Evolutionary conservation across 1,140 invertebrate species (phyloP).

Genomic region (Aradophagus sp.): DNA sequence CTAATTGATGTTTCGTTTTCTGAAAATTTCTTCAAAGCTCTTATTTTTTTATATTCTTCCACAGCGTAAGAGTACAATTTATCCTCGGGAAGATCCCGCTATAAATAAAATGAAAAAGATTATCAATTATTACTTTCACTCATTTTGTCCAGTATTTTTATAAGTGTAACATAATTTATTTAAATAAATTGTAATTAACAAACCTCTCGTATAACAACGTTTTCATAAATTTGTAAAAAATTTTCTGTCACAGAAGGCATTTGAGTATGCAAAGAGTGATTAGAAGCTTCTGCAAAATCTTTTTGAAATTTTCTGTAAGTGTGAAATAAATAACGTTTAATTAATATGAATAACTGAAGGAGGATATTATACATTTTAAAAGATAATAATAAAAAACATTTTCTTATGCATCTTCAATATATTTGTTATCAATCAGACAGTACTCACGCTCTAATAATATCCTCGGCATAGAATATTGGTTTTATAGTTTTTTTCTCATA

Average conservation of each 20-base stretch:
- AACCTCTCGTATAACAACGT: constrained; percentile 8
- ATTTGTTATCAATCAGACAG: too few relatives aligned
- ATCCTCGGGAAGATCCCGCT: not conserved
- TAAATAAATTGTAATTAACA: constrained; percentile 8
- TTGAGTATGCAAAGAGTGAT: constrained; percentile 5
- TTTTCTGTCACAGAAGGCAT: constrained; percentile 1
- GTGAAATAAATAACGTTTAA: constrained; percentile 1
- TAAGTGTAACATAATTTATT: too few relatives aligned
- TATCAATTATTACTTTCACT: not conserved
- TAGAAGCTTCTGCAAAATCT: constrained; percentile 9
- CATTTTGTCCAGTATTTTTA: too few relatives aligned
- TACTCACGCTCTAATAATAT: constrained; percentile 38
- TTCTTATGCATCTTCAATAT: too few relatives aligned
- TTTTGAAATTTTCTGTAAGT: constrained; percentile 20
- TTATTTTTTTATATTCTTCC: constrained; percentile 7
- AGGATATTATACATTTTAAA: too few relatives aligned
- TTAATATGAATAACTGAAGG: too few relatives aligned
- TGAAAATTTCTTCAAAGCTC: not conserved
- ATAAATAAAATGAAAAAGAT: constrained; percentile 68
- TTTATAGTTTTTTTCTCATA: constrained; percentile 21
- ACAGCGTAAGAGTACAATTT: constrained; percentile 9
- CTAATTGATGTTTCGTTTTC: not conserved
- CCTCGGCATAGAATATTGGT: constrained; percentile 35
- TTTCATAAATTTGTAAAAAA: constrained; percentile 20
- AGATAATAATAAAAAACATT: too few relatives aligned